Conservation (phyloP, 2,113 vertebrate species). For the Camarhynchus parvulus region DNA sequence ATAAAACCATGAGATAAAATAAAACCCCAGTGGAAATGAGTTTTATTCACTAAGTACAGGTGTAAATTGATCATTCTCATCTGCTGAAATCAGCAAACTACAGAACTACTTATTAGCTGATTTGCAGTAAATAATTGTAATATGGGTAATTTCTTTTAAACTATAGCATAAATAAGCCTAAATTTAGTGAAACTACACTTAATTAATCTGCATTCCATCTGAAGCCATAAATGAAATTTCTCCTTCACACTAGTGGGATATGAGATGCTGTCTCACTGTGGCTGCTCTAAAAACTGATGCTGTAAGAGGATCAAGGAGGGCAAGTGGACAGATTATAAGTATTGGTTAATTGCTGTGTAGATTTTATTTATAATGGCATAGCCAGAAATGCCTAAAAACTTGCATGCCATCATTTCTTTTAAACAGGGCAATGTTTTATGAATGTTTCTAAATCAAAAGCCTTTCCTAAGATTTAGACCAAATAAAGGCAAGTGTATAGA, state of each 20-base stretch:
- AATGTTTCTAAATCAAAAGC: not conserved
- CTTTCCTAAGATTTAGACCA: not conserved
- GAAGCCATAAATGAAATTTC: not conserved
- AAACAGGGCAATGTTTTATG: not conserved
- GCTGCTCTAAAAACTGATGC: not conserved
- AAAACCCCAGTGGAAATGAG: not conserved
- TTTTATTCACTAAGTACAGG: not conserved
- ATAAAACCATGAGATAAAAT: not conserved
- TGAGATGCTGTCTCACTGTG: not conserved
- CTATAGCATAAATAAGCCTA: not conserved
- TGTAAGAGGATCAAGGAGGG: not conserved
- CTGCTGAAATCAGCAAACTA: not conserved
- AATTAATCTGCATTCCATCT: not conserved
- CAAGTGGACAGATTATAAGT: not conserved
- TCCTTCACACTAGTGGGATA: not conserved
- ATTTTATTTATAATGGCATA: not conserved
- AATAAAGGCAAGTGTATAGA: not conserved
- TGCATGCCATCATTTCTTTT: not conserved
- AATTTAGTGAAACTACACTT: not conserved
- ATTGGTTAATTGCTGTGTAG: not conserved
- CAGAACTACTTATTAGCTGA: not conserved
- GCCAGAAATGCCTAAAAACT: not conserved
- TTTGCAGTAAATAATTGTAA: not conserved
- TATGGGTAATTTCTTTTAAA: not conserved
- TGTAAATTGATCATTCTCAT: not conserved